Evolutionary conservation across 2,888 invertebrate genomes (phyloP), one percentile per base, ranked within the genome.

Genomic region (Polia nebulosa): DNA sequence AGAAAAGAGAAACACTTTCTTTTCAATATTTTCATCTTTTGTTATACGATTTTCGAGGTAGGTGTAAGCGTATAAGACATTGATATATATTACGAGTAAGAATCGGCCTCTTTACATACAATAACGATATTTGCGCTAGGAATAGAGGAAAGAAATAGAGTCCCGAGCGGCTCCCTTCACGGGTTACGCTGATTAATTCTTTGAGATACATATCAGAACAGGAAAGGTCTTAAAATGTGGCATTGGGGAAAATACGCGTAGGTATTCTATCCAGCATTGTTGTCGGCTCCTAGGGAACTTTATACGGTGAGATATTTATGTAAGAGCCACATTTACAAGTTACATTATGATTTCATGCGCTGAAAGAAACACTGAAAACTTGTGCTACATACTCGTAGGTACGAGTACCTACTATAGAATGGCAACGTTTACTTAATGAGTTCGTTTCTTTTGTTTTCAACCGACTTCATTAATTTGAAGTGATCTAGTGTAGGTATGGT

Each of bases 141-240:
- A 77, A 77, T 72, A 77, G 72, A 76, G 49, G 57, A 45, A 66
- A 75, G 66, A 61, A 77, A 76, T 59, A 22, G 25, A 77, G 66
- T 77, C 75, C 53, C 77, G 49, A 49, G 55, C 39, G 61, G 41
- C 56, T 57, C 52, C 59, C 56, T 63, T 63, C 69, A 49, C 53
- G 78, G 58, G 78, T 69, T 78, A 73, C 68, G 74, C 73, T 78
- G 76, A 76, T 78, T 78, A 76, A 76, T 76, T 76, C 68, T 72
- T 78, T 78, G 57, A 73, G 74, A 78, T 73, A 78, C 73, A 78
- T 68, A 76, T 67, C 78, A 67, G 55, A 62, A 55, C 56, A 59
- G 68, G 52, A 76, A 76, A 72, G 61, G 68, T 63, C 68, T 76
- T 55, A 68, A 73, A 77, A 73, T 63, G 68, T 63, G 62, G 55